Evolutionary conservation across 2,113 vertebrate species (phyloP).

Genomic region (Camelus bactrianus): DNA sequence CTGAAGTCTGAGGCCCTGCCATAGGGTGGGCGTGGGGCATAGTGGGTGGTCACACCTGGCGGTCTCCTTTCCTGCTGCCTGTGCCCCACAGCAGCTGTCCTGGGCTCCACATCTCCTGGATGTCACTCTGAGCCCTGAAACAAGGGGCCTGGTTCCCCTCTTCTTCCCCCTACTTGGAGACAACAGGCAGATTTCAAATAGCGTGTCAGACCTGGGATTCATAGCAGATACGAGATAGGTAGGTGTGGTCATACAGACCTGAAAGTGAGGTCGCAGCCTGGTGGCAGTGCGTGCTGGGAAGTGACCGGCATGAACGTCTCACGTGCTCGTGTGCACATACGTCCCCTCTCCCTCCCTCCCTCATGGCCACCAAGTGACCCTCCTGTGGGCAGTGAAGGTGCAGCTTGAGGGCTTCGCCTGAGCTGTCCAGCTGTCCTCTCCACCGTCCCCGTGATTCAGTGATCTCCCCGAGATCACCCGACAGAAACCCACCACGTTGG

Average conservation of each 20-base stretch:
- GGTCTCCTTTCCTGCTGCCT: too few relatives aligned
- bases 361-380: not conserved
- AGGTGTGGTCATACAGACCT: not conserved
- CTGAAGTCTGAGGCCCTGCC: not conserved
- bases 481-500: not conserved
- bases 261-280: not conserved
- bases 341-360: too few relatives aligned
- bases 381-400: not conserved
- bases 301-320: too few relatives aligned
- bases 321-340: too few relatives aligned
- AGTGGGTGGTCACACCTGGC: not conserved
- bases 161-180: not conserved
- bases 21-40: not conserved
- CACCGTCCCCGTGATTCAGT: not conserved
- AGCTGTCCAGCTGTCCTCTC: not conserved
- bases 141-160: not conserved
- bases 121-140: not conserved
- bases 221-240: too few relatives aligned
- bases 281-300: too few relatives aligned
- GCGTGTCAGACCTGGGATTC: rapidly evolving
- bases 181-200: not conserved
- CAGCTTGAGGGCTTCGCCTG: not conserved
- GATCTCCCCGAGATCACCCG: not conserved
- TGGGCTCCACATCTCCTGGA: not conserved
- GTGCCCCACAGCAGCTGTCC: not conserved